Base-by-base conservation (phyloP, 2,797 vertebrate genomes). In the Pseudocheirus occidentalis region DNA sequence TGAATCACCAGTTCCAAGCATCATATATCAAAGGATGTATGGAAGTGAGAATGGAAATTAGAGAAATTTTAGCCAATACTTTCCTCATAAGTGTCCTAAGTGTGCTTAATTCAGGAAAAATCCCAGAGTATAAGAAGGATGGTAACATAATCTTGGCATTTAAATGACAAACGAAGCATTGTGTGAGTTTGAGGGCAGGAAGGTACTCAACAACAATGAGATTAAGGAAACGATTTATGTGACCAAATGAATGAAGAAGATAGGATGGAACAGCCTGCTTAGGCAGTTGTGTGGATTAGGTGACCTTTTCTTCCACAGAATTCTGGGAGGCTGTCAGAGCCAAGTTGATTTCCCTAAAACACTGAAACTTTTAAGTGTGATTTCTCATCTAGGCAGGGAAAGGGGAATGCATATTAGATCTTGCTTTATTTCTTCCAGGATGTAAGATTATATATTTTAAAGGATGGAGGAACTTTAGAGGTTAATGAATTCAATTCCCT, bases 1-100 rank as follows among this genome's bases (percentile, higher is more conserved):
- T 90, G 98, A 95, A 97, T 96, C 21, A 95, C 92, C 62, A 93
- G 53, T 73, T 92, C 52, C 0, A 34, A 97, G 92, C 0, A 95
- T 90, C 31, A 18, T 81, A 16, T 94, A 96, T 62, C 91, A 90
- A 95, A 34, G 56, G 96, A 92, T 89, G 28, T 92, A 96, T 92
- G 57, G 73, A 96, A 94, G 95, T 0, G 0, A 94, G 87, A 95
- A 91, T 91, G 87, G 31, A 92, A 96, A 94, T 92, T 55, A 92
- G 92, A 95, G 96, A 92, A 97, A 93, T 24, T 57, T 92, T 96
- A 96, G 94, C 90, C 0, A n/a, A 27, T 90, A 58, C 54, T 93
- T 96, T 57, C 24, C 94, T 96, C 27, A 54, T 94, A 91, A 94
- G 40, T 55, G 52, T 58, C 29, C 56, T 94, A 92, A 94, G 54